Base-by-base conservation (phyloP, 2,797 vertebrate genomes). In the Oryzias sinensis region DNA sequence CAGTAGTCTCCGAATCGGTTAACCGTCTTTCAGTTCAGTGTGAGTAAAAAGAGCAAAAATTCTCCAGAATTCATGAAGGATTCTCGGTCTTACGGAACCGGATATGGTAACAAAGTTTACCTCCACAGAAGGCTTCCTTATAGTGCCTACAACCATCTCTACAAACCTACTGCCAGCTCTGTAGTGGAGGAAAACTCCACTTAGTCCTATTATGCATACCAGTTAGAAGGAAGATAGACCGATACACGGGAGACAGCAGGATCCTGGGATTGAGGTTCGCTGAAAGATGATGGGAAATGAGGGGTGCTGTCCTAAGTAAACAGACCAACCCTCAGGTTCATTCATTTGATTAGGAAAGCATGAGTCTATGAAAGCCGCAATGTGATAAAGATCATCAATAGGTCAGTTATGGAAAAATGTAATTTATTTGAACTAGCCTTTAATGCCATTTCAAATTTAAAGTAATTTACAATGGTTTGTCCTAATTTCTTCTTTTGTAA, bases 91-190 rank as follows among this genome's bases (percentile, higher is more conserved):
- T 49, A 71, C 44, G 65, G 59, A 68, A 69, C 59, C 56, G 49
- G 43, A 74, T 84, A 82, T 70, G 81, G 83, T 87, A 65, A 66
- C 65, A 75, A 73, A 68, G 77, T 85, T 84, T 85, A 84, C 79
- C 80, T 84, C 76, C 65, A 73, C 6, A 66, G 72, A 77, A 65
- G 77, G 79, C 70, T 79, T 80, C 79, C 77, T 82, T 81, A 74
- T 82, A 87, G 89, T 90, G 88, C 88, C 87, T 92, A 84, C 47
- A 65, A 57, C 66, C 66, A 64, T 79, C 77, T 86, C 71, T 77
- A 70, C 64, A 63, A 74, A 62, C 75, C 82, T 79, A 88, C 88
- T 89, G 88, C 87, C 89, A 87, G 65, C 66, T 62, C 50, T 65
- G 71, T 65, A 75, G 79, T 82, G 70, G 74, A 59, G 68, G 68